A percentile compares a stretch with the other conserved stretches of the same genome.
phyloP scores from a whole-genome alignment of 2,113 vertebrate genomes.

The Phyllostomus discolor region DNA sequence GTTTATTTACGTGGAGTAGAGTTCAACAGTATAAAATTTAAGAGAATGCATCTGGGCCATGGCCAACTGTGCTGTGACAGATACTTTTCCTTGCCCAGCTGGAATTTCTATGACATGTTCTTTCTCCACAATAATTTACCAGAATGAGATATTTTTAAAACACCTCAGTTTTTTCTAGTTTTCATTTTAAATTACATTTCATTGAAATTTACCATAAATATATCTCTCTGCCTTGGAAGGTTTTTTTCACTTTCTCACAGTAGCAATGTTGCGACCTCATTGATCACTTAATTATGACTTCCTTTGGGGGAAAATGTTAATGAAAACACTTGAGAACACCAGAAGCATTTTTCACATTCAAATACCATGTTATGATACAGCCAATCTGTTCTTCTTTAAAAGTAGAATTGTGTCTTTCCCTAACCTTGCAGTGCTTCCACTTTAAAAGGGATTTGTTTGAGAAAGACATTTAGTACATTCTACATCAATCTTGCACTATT shows the following conservation, averaged over 20 bases:
- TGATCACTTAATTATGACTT: constrained; percentile 47
- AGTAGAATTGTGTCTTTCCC: background rate
- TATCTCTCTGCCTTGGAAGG: background rate
- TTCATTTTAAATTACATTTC: background rate
- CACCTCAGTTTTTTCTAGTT: background rate
- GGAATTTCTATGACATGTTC: background rate
- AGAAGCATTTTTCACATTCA: background rate
- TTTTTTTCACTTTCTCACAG: background rate
- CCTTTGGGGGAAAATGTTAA: constrained; percentile 9
- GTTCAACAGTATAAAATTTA: background rate
- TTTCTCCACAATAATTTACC: background rate
- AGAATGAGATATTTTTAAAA: background rate
- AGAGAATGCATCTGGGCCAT: background rate
- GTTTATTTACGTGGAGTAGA: background rate
- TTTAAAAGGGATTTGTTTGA: background rate
- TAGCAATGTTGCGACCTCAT: background rate
- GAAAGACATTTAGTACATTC: background rate
- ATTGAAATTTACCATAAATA: background rate
- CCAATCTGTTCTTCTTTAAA: background rate
- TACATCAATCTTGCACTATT: background rate
- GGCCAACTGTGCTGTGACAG: background rate
- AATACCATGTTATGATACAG: background rate
- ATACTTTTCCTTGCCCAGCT: background rate
- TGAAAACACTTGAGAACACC: constrained; percentile 24
- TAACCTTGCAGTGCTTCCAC: background rate